Base-by-base conservation (phyloP, 2,888 invertebrate species). In the Drosophila meridionalis region DNA sequence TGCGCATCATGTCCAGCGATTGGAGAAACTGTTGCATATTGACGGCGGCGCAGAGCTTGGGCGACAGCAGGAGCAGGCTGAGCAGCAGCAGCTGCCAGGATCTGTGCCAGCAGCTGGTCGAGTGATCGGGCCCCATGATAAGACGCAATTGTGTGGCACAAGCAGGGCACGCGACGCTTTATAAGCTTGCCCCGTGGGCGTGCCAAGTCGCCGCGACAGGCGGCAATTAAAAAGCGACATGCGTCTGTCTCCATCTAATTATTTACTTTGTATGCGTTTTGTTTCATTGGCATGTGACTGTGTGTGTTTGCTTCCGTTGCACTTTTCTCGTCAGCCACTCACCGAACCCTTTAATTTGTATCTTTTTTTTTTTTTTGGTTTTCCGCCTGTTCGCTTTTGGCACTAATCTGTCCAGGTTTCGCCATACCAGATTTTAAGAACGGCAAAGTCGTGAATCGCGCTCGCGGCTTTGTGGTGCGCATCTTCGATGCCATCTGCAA, bases 401-500 rank as follows among this genome's bases (percentile, higher is more conserved):
- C 80, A 83, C 73, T 80, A 80, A 83, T 73, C 57, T 34, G 38
- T 73, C 65, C 74, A 92, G 93, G 88, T 91, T 92, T 92, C 82
- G 89, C 91, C 82, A 92, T 93, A 89, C 88, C 92, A 90, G 93
- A 92, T 92, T 87, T 95, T 90, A 95, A 95, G 92, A 94, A 94
- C 90, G 93, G 92, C 77, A 94, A 95, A 76, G 93, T 95, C 69
- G 95, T 95, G 2, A 93, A 93, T 77, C 94, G 95, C 28, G 95
- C 95, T 36, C 94, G 95, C 45, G 95, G 95, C 45, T 94, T 95
- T 85, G 94, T 95, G 12, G 93, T 95, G 59, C 94, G 95, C 71
- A 94, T 95, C 91, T 95, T 95, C 82, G 95, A 95, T 91, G 95
- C 95, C 7, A 94, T 95, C 55, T 95, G 95, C 92, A 95, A 95